Evolutionary conservation across 1,140 invertebrate species (phyloP), one percentile per base, ranked within the genome.

Genomic region (Aporrectodea caliginosa): DNA sequence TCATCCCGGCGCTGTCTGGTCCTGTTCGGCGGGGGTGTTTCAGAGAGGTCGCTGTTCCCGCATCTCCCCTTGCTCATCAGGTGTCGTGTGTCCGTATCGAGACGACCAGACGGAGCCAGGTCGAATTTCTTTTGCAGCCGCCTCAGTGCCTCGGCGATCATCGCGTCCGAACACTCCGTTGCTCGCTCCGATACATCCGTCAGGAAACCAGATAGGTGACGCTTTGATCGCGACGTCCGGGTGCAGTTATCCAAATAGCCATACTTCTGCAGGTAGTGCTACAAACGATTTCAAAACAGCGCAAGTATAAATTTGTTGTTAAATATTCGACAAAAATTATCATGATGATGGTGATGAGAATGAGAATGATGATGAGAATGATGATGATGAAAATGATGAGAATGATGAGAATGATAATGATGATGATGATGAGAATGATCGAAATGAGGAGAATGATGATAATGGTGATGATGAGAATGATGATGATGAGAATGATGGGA

Each of bases 21-120:
- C 35, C 75, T 2, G 32, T 1, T 27, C 29, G 35, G 16, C 34
- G n/a, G 43, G 27, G 75, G 35, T 68, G 22, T 33, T 22, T 43
- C 16, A 12, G 33, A 12, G 43, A 12, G 6, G 79, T 89, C 88
- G 22, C 84, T 85, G 80, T 89, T 88, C 1, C 88, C 88, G 79
- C 88, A 89, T 1, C 88, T 78, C 1, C 86, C 85, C 27, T 84
- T 86, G 77, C 86, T 88, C 87, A 89, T 88, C 1, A 87, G 78
- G 32, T 79, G 77, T 73, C 84, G 83, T 6, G 88, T 89, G 34
- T 83, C 81, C 33, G 84, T 78, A 77, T 88, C 87, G 33, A 89
- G 78, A 1, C 84, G 81, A 58, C 88, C 88, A 1, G 87, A 88
- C 35, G 82, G 82, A 12, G 85, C 83, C 75, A 88, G 82, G 74